Conservation (phyloP, 2,113 vertebrate genomes). For the mouse (Mus musculus) region DNA sequence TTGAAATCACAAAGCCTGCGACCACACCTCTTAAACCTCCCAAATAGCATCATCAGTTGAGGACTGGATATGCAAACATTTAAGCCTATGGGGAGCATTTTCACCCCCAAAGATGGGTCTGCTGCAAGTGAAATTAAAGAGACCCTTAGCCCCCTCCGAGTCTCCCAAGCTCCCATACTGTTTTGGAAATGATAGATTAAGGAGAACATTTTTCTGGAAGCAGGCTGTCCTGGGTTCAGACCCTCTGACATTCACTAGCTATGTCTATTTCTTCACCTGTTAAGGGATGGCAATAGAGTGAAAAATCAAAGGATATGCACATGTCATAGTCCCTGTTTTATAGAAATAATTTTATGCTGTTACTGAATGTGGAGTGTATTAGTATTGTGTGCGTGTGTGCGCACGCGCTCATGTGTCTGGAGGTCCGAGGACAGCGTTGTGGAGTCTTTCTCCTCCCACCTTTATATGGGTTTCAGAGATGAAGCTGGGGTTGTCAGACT, state of each 20-base stretch:
- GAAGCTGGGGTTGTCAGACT: not conserved
- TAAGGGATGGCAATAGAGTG: not conserved
- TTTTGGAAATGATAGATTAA: not conserved
- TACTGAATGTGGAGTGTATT: not conserved
- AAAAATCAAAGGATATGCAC: not conserved
- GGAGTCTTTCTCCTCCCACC: not conserved
- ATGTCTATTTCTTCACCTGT: not conserved
- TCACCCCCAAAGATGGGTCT: not conserved
- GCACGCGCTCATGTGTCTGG: no score
- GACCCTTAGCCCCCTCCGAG: not conserved
- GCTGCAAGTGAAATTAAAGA: not conserved
- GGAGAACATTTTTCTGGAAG: constrained; percentile 11
- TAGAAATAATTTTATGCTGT: not conserved
- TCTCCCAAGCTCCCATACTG: not conserved
- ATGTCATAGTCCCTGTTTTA: not conserved
- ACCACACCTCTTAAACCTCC: not conserved
- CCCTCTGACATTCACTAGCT: not conserved
- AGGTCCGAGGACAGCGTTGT: not conserved
- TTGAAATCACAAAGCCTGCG: not conserved
- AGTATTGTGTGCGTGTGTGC: not conserved
- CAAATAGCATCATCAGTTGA: not conserved
- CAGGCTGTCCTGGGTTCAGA: not conserved
- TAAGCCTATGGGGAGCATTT: not conserved
- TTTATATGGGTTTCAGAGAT: not conserved
- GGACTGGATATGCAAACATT: not conserved